A percentile compares a stretch with the other conserved stretches of the same genome.
These are phyloP conservation scores for Cyrtonyx montezumae DNA, from an alignment of 2,113 vertebrate genomes.

Conservation along the genomic window DNA sequence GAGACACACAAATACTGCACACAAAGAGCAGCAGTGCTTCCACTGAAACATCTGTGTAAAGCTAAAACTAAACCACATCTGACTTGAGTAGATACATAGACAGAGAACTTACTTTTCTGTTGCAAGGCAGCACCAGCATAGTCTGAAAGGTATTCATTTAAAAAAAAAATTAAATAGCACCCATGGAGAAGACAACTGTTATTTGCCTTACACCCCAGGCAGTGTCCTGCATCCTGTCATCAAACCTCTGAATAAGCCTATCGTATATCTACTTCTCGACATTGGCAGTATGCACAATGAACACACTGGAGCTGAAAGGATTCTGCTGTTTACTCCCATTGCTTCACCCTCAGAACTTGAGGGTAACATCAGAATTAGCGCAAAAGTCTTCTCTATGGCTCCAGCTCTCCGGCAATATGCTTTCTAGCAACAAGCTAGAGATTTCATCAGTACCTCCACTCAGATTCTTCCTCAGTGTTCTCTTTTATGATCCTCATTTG, in stretches of 20 bases:
- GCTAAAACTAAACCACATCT: accelerated
- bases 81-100: background rate
- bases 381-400: background rate
- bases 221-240: constrained; percentile 47
- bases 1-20: background rate
- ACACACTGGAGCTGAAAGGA: background rate
- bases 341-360: background rate
- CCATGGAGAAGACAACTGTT: constrained; percentile 55
- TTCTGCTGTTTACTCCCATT: background rate
- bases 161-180: constrained; percentile 24
- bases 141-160: background rate
- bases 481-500: background rate
- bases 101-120: background rate
- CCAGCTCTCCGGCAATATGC: background rate
- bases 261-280: background rate
- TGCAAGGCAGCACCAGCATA: background rate
- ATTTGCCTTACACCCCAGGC: constrained; percentile 31
- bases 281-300: accelerated
- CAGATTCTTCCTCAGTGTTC: background rate
- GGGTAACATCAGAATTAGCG: background rate
- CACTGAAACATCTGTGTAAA: background rate
- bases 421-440: background rate
- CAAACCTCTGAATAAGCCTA: constrained; percentile 18
- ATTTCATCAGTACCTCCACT: background rate
- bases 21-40: background rate